Evolutionary conservation across 2,888 invertebrate species (phyloP).

Genomic region (Protula sp.): DNA sequence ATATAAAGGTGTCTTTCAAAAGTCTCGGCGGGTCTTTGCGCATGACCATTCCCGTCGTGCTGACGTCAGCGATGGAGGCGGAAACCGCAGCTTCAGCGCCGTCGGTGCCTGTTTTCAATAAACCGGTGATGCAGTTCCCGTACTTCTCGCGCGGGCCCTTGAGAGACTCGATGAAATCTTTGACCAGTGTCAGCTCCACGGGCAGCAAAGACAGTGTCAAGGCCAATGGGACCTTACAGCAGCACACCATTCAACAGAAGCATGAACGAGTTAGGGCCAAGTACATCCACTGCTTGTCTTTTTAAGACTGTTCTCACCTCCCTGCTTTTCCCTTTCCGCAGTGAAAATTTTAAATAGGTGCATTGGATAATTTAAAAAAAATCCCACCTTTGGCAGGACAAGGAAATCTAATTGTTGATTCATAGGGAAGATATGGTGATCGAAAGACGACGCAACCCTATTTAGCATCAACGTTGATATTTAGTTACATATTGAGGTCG

Average conservation of each 20-base stretch:
- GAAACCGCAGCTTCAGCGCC: neutral
- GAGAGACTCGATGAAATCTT: neutral
- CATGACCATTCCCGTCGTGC: slow-evolving; percentile 34
- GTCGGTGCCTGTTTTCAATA: slow-evolving; percentile 32
- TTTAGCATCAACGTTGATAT: too few species aligned
- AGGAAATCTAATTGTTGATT: too few species aligned
- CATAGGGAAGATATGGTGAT: too few species aligned
- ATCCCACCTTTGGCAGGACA: too few species aligned
- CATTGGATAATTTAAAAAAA: too few species aligned
- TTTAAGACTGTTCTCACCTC: too few species aligned
- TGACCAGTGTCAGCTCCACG: neutral
- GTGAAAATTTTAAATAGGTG: too few species aligned
- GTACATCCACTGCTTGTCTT: neutral
- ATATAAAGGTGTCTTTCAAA: slow-evolving; percentile 31
- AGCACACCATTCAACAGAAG: neutral
- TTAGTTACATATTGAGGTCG: too few species aligned
- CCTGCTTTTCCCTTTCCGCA: too few species aligned
- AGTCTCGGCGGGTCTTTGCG: slow-evolving; percentile 33
- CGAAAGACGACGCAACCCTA: too few species aligned
- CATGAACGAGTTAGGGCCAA: neutral
- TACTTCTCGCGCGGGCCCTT: slow-evolving; percentile 25
- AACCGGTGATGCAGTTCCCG: slow-evolving; percentile 35
- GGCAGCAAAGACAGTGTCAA: neutral
- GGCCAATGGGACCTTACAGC: neutral
- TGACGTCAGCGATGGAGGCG: slow-evolving; percentile 26